These are phyloP conservation scores for Podilymbus podiceps DNA, from an alignment of 2,113 vertebrate genomes.

Conservation along the genomic window DNA sequence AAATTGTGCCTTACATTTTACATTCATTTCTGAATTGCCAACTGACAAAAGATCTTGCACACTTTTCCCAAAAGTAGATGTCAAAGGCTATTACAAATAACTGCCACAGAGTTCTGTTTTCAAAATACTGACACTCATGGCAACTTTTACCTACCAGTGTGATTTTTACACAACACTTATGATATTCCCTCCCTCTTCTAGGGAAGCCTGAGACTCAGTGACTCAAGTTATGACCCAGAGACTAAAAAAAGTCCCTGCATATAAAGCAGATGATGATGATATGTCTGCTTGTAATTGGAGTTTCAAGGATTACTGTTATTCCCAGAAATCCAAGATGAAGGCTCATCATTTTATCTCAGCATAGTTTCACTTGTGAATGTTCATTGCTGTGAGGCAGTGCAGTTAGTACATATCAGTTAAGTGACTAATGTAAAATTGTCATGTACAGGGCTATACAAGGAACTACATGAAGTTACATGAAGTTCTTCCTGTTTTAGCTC, in stretches of 20 bases:
- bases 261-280: neutral
- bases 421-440: neutral
- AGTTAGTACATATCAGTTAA: neutral
- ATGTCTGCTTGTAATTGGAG: neutral
- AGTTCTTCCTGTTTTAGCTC: neutral
- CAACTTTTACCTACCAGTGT: neutral
- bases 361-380: neutral
- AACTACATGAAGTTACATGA: neutral
- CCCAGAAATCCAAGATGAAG: neutral
- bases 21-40: neutral
- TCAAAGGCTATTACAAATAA: neutral
- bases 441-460: neutral
- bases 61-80: neutral
- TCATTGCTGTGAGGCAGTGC: neutral
- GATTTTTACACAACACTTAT: neutral
- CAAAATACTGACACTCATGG: neutral
- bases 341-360: neutral
- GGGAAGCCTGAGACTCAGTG: neutral
- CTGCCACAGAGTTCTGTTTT: neutral
- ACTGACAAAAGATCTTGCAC: neutral
- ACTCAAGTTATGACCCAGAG: neutral
- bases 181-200: neutral
- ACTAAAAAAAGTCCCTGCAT: neutral
- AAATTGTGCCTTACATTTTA: neutral
- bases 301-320: neutral